Base-by-base conservation (phyloP, 2,888 invertebrate genomes). In the Bellardia pandia region DNA sequence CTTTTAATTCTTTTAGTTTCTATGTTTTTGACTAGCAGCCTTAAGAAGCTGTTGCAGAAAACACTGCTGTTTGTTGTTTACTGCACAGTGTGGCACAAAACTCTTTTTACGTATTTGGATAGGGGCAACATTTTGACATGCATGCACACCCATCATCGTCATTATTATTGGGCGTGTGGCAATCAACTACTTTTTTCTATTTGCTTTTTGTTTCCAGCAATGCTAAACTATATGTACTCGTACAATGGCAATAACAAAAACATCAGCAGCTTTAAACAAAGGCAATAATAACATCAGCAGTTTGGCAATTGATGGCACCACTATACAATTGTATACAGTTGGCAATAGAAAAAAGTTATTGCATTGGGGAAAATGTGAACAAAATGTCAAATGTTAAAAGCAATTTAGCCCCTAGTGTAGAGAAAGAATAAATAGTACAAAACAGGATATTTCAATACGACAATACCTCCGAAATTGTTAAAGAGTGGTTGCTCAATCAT, bases 131-230 rank as follows among this genome's bases (percentile, higher is more conserved):
- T 87, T 87, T 87, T 87, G 85, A 87, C 87, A 87, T 87, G 78
- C 85, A 84, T 87, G 87, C 87, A 87, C 87, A 85, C 85, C 87
- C 87, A 87, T 87, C 85, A 85, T 75, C 85, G 77, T 87, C 69
- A 87, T 87, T 85, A 85, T 87, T 87, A 85, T 85, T 87, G 87
- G 87, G 87, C 85, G 87, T 87, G 87, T 85, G 85, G 87, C 87
- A 85, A 87, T 81, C 78, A 85, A 81, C 14, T 81, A 64, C 68
- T 69, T 68, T 23, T 33, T 58, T 14, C 42, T 40, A 45, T 72
- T 78, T 11, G 45, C 37, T 56, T 72, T 83, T 76, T 53, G 66
- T 81, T 80, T 77, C 62, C 64, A 56, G 80, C 72, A 83, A 71
- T 75, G 60, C 69, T 45, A 77, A 66, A 77, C 71, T n/a, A 8